Evolutionary conservation across 2,113 vertebrate genomes (phyloP), one percentile per base, ranked within the genome.

Genomic region (Esox niger): DNA sequence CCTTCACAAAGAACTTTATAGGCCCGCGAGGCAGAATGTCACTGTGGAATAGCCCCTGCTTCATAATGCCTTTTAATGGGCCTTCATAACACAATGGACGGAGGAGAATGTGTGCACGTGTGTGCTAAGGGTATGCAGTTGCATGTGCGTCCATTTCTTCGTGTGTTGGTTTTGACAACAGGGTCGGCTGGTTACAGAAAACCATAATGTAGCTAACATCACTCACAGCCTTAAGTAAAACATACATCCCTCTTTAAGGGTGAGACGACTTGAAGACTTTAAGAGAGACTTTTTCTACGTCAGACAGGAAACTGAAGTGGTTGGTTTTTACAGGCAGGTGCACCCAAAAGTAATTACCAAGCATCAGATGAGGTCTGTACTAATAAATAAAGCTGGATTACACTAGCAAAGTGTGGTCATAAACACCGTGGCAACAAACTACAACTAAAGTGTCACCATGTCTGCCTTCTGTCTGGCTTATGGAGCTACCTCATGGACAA

Each of bases 381-480:
- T 59, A 85, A 87, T 83, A 87, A 85, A 88, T 83, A 86, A 87
- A 85, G 79, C 86, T 68, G 74, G 86, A 86, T 86, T 87, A 82
- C 79, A 80, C 74, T 65, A 75, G 78, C 26, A 66, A 67, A 68
- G 43, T 68, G 79, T 73, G 15, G 82, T 85, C 82, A 8, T 89
- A 83, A 88, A 89, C 84, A 75, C 85, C 46, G 31, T 0, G 23
- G 66, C 64, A 77, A 73, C n/a, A 65, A 82, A 78, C 76, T 79
- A 74, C 76, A 89, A 84, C 80, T 87, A 84, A 83, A 75, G 81
- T 82, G 74, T 82, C 46, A 71, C 69, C 31, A 21, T 49, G 26
- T 71, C 75, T 78, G 84, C 78, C 71, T 62, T 29, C 30, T 66
- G 35, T 55, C n/a, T n/a, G 13, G 72, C 69, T 26, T 70, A 74